Evolutionary conservation across 2,888 invertebrate genomes (phyloP).

Genomic region (Pyrgus malvae): DNA sequence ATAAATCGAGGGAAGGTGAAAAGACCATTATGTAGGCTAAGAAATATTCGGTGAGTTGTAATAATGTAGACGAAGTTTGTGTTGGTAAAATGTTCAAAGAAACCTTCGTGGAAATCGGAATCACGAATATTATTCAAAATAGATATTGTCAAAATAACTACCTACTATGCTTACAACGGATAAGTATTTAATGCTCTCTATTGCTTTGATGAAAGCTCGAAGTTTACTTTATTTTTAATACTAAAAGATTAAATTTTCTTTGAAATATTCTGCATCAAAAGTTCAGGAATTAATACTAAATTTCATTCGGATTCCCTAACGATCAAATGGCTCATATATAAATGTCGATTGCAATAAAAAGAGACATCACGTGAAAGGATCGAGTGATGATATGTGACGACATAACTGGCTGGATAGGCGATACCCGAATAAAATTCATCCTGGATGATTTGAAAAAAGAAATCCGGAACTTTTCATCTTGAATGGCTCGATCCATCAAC

Average conservation of each 20-base stretch:
- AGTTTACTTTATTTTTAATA: no score
- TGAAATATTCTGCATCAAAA: no score
- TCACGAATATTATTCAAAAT: no score
- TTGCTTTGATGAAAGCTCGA: no score
- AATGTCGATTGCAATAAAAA: not conserved
- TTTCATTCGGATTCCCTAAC: no score
- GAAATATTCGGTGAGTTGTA: conserved; percentile 10
- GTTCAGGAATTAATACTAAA: no score
- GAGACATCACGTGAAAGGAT: not conserved
- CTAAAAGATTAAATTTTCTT: no score
- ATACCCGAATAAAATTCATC: conserved; percentile 32
- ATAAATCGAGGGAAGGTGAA: conserved; percentile 42
- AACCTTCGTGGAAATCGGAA: no score
- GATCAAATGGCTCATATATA: no score
- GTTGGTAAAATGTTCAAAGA: not conserved
- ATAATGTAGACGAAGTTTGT: conserved; percentile 3
- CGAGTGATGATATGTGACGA: not conserved
- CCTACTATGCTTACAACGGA: no score
- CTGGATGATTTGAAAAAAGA: conserved; percentile 39
- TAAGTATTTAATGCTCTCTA: no score
- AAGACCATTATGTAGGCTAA: conserved; percentile 23
- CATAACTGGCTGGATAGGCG: not conserved
- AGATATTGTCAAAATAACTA: no score
- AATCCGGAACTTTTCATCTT: conserved; percentile 55
- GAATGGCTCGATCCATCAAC: conserved; percentile 73